Conservation (phyloP, 1,140 invertebrate species). For the Procambarus virginalis region DNA sequence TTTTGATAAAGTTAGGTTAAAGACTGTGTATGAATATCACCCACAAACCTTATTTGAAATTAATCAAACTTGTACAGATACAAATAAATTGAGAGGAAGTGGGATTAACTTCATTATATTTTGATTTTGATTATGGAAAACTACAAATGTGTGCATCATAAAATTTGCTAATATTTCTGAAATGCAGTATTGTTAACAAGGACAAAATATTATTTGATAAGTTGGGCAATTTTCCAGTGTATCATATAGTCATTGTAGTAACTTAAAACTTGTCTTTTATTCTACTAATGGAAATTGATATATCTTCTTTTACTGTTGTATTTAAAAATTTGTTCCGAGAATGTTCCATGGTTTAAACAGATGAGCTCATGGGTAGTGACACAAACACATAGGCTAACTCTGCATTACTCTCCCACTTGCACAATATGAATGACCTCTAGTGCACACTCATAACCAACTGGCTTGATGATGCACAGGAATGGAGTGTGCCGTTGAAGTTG, state of each 20-base stretch:
- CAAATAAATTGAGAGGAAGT: background rate
- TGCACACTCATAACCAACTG: slow-evolving; percentile 16
- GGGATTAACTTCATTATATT: background rate
- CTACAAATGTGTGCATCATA: background rate
- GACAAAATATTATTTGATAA: background rate
- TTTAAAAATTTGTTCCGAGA: background rate
- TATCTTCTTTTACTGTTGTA: background rate
- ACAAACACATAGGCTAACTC: background rate
- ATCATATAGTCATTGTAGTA: background rate
- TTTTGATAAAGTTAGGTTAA: background rate
- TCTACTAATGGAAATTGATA: background rate
- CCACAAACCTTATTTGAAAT: background rate
- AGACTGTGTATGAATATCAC: background rate
- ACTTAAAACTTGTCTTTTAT: background rate
- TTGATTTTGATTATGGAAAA: no score
- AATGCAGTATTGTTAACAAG: background rate
- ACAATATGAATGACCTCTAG: slow-evolving; percentile 7
- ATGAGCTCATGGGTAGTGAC: background rate
- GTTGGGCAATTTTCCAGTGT: background rate
- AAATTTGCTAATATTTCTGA: background rate
- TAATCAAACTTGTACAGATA: background rate
- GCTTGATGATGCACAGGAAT: slow-evolving; percentile 25
- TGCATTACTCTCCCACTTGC: background rate
- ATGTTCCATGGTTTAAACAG: background rate
- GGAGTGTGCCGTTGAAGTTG: slow-evolving; percentile 12